phyloP scores from a whole-genome alignment of 2,113 vertebrate genomes.

The Nerophis lumbriciformis region DNA sequence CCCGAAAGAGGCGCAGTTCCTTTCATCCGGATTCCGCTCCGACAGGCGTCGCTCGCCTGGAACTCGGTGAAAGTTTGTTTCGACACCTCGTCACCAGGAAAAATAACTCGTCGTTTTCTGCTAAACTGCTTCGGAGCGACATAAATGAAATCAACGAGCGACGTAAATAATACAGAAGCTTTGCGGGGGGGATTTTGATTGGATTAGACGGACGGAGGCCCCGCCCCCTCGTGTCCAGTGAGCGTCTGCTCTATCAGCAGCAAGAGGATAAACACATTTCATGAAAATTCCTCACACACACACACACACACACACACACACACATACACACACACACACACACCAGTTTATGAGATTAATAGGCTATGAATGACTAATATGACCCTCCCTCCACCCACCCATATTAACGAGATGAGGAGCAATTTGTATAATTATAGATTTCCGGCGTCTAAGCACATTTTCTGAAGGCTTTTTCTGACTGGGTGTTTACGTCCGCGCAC shows the following conservation, averaged over 20 bases:
- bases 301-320: slow-evolving; percentile 24
- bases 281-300: slow-evolving; percentile 74
- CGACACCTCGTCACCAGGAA: background rate
- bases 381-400: slow-evolving; percentile 62
- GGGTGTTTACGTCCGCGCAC: slow-evolving; percentile 56
- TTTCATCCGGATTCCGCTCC: too few species aligned
- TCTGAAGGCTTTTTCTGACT: slow-evolving; percentile 55
- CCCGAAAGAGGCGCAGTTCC: too few species aligned
- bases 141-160: slow-evolving; percentile 32
- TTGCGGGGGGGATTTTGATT: slow-evolving; percentile 58
- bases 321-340: slow-evolving; percentile 55
- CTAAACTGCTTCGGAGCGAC: slow-evolving; percentile 18
- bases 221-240: slow-evolving; percentile 45
- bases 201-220: slow-evolving; percentile 77
- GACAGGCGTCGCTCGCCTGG: too few species aligned
- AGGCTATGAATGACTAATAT: slow-evolving; percentile 71
- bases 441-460: slow-evolving; percentile 71
- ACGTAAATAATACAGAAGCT: slow-evolving; percentile 39
- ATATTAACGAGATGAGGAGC: slow-evolving; percentile 69
- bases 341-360: slow-evolving; percentile 70
- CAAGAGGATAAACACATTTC: slow-evolving; percentile 80
- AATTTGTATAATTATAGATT: slow-evolving; percentile 75
- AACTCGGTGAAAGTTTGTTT: background rate
- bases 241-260: slow-evolving; percentile 76
- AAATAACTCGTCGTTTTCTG: slow-evolving; percentile 5